Base-by-base conservation (phyloP, 1,140 invertebrate species). In the Trissolcus basalis region DNA sequence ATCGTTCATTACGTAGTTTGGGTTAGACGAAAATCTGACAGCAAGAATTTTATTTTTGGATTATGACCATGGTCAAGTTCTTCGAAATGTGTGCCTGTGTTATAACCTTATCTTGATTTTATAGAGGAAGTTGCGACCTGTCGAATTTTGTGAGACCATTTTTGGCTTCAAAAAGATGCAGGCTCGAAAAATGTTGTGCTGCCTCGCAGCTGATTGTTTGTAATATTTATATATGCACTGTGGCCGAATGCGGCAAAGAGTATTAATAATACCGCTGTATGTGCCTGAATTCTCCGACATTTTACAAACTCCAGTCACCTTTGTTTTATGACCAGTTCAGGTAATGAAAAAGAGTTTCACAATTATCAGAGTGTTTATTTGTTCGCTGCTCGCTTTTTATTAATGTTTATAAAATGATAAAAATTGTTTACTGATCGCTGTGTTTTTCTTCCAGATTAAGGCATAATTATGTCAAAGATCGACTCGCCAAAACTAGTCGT, bases 401-500 rank as follows among this genome's bases (percentile, higher is more conserved):
- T 27, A 6, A 27, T n/a, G n/a, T 6, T 27, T 27, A 6, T 27
- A 1, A 27, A 27, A 27, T 27, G 19, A 27, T 6, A 3, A 27
- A 27, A 27, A 1, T 27, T n/a, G n/a, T 27, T 27, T 1, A 27
- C 19, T 27, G 2, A 27, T 27, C 19, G 19, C n/a, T n/a, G n/a
- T 27, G 6, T 27, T 27, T 1, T 27, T 6, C 2, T 77, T 77
- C 27, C 48, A 77, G 75, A 65, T 13, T 48, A 48, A 55, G 11
- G 54, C 15, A 47, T 44, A 71, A 64, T 14, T 51, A 88, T 88
- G 87, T 84, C 86, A 71, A 88, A 87, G 35, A 15, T 75, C 14
- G 87, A 88, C 74, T 91, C 92, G 83, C 92, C 92, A 79, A 91
- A 92, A 83, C 90, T 95, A 75, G 96, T 98, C 8, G 94, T 96